These are phyloP conservation scores for Lepidocolaptes lacrymiger DNA, from an alignment of 2,797 vertebrate species.

Conservation along the genomic window DNA sequence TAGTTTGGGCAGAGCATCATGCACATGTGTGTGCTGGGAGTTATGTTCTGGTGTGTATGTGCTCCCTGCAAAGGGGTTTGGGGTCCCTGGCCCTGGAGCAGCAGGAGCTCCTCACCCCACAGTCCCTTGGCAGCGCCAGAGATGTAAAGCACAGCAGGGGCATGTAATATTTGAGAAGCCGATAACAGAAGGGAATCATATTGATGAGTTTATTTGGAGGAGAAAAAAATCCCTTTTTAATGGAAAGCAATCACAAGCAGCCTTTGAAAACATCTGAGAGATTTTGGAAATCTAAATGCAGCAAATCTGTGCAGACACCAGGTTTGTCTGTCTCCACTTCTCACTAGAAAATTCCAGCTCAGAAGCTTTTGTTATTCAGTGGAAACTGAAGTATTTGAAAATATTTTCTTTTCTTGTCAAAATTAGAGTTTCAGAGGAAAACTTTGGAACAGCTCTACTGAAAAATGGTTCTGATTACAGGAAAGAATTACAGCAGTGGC, in stretches of 20 bases:
- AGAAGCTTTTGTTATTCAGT: constrained; percentile 38
- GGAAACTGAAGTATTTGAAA: constrained; percentile 35
- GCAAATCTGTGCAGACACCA: background rate
- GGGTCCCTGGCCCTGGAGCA: background rate
- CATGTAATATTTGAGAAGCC: background rate
- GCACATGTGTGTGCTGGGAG: background rate
- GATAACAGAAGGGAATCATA: background rate
- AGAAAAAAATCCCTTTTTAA: background rate
- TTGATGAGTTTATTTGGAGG: background rate
- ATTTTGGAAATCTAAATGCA: background rate
- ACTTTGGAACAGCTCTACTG: constrained; percentile 29
- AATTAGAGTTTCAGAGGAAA: constrained; percentile 32
- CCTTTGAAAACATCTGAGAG: background rate
- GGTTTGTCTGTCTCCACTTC: background rate
- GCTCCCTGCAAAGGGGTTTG: background rate
- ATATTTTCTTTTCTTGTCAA: constrained; percentile 35
- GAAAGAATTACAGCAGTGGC: constrained; percentile 42
- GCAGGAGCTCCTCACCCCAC: background rate
- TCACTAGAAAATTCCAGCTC: constrained; percentile 1
- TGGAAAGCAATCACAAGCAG: background rate
- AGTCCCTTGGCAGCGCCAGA: background rate
- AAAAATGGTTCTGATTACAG: constrained; percentile 46
- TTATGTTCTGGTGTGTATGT: too few relatives aligned
- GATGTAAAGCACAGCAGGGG: background rate
- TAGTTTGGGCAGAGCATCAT: background rate